Evolutionary conservation across 2,113 vertebrate species (phyloP).

Genomic region (Lamprologus callipterus): DNA sequence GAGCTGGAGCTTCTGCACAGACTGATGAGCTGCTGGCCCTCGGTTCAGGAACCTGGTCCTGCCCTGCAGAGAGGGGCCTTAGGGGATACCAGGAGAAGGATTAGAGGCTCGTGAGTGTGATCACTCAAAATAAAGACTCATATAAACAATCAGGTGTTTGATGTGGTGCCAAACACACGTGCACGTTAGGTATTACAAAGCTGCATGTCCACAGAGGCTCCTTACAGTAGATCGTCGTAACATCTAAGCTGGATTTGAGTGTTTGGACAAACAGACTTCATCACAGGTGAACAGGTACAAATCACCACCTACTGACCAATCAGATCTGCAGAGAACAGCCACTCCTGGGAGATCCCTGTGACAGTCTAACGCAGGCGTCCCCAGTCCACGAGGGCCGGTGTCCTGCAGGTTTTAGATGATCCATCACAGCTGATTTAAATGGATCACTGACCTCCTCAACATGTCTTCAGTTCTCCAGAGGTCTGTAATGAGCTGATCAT

Average conservation of each 20-base stretch:
- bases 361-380: background rate
- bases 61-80: constrained; percentile 9
- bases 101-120: background rate
- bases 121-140: background rate
- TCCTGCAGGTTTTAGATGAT: background rate
- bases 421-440: background rate
- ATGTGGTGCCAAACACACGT: background rate
- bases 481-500: fast-evolving
- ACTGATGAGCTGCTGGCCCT: background rate
- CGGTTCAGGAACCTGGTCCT: constrained; percentile 38
- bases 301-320: background rate
- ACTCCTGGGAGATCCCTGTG: background rate
- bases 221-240: background rate
- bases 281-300: background rate
- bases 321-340: background rate
- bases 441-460: fast-evolving
- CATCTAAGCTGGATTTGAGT: background rate
- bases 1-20: background rate
- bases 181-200: background rate
- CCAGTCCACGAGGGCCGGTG: background rate
- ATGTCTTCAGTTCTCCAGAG: background rate
- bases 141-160: background rate
- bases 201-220: background rate
- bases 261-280: background rate
- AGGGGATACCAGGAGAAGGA: background rate